Base-by-base conservation (phyloP, 2,888 invertebrate species). In the Diadromus collaris region DNA sequence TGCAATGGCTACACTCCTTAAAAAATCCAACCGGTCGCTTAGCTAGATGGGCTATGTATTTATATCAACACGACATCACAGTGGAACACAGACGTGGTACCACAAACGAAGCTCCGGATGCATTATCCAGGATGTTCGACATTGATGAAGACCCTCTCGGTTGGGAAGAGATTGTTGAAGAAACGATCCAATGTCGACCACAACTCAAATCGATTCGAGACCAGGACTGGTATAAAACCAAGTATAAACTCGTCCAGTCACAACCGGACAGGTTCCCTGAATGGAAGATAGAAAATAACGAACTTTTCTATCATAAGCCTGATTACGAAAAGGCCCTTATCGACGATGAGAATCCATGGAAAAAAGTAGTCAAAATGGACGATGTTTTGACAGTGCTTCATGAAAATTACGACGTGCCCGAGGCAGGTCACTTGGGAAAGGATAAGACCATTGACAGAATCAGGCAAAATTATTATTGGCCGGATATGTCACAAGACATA, bases 81-180 rank as follows among this genome's bases (percentile, higher is more conserved):
- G n/a, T n/a, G n/a, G n/a, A n/a, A n/a, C n/a, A n/a, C 24, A 61
- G 56, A 19, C 67, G 77, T 7, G 77, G 77, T 3, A 73, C 68
- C 2, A 48, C 61, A 16, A 77, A 77, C 44, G 77, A 77, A 61
- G 76, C 71, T 13, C 71, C 72, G 48, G 77, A 77, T 10, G 77
- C 77, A 1, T 54, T 77, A 10, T 67, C 72, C 1, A 21, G 72
- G 2, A 77, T 72, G 77, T 67, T 60, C 32, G 60, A 77, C 44
- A n/a, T 77, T 48, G 72, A 72, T 41, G 61, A 34, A 9, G 77
- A 77, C n/a, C 77, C 71, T 4, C 6, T 56, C 2, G 72, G 72
- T 5, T 77, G 77, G 77, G 46, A 77, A 67, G 58, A 71, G 16
- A 21, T 77, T 10, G 16, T 72, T 6, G 67, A 77, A 5, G 60